Percentiles rank a stretch among this genome's conserved stretches.
These are phyloP conservation scores for Paradoxurus hermaphroditus DNA, from an alignment of 2,113 vertebrate genomes.

Conservation along the genomic window DNA sequence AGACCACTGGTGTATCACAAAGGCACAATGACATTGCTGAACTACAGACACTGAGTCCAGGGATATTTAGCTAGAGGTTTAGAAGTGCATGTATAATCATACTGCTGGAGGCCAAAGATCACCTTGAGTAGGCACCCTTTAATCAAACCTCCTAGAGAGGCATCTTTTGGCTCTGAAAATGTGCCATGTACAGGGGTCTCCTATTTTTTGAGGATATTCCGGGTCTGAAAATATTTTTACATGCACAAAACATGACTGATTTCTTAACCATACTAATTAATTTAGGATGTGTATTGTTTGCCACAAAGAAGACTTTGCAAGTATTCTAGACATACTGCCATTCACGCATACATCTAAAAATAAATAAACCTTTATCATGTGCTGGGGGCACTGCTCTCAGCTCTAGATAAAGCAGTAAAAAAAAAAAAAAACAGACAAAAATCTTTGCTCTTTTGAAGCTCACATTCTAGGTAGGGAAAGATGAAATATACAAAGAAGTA, in stretches of 20 bases:
- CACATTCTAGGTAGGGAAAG: neutral
- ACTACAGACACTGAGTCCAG: neutral
- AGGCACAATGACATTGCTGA: neutral
- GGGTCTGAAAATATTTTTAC: neutral
- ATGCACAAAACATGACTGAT: neutral
- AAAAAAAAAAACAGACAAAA: neutral
- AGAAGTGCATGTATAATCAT: neutral
- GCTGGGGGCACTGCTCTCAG: neutral
- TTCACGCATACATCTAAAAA: neutral
- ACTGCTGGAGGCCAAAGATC: neutral
- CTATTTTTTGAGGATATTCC: neutral
- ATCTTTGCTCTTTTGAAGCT: neutral
- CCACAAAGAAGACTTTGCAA: neutral
- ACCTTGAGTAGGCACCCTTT: neutral
- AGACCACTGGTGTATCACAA: neutral
- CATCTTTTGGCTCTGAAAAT: neutral
- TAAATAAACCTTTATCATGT: neutral
- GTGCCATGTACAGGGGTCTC: neutral
- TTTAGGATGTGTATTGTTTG: neutral
- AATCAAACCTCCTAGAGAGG: neutral
- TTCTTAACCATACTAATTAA: neutral
- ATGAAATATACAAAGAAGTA: neutral
- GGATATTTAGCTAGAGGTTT: neutral
- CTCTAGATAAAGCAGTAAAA: neutral
- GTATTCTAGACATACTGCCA: neutral